Evolutionary conservation across 2,888 invertebrate species (phyloP).

Genomic region (Drosophila maculinotata): DNA sequence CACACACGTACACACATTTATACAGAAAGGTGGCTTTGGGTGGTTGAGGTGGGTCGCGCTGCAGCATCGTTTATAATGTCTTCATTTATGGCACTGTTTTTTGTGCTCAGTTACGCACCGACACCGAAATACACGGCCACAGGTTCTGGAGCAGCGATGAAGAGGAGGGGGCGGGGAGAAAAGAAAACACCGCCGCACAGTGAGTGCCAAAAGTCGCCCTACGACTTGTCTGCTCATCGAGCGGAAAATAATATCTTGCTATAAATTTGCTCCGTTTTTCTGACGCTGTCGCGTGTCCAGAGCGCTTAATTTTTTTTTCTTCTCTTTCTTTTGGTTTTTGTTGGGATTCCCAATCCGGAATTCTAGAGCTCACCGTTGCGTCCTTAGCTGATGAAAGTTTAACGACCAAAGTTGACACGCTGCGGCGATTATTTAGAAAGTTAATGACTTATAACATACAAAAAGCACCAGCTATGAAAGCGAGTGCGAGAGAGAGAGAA

Average conservation of each 20-base stretch:
- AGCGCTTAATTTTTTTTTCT: conserved; percentile 60
- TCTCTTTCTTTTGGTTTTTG: conserved; percentile 18
- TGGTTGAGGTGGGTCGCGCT: conserved; percentile 32
- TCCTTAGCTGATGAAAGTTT: conserved; percentile 77
- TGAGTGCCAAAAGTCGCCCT: conserved; percentile 80
- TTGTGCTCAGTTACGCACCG: conserved; percentile 79
- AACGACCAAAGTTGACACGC: conserved; percentile 81
- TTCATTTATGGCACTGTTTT: conserved; percentile 75
- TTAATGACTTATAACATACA: conserved; percentile 81
- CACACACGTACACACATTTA: conserved; percentile 14
- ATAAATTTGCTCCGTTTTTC: conserved; percentile 71
- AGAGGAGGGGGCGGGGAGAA: background rate
- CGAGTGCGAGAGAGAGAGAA: conserved; percentile 4
- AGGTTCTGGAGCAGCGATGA: conserved; percentile 3
- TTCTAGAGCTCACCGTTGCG: conserved; percentile 41
- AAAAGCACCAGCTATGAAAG: conserved; percentile 33
- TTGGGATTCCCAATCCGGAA: conserved; percentile 46
- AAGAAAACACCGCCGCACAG: conserved; percentile 48
- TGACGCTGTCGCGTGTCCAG: conserved; percentile 59
- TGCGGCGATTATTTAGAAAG: conserved; percentile 81
- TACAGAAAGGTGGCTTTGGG: background rate
- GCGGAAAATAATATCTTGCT: conserved; percentile 82
- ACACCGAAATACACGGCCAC: conserved; percentile 67
- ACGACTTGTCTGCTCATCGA: conserved; percentile 81
- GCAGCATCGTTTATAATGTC: conserved; percentile 77